Evolutionary conservation across 2,888 invertebrate genomes (phyloP).

Genomic region (Stomorhina lunata): DNA sequence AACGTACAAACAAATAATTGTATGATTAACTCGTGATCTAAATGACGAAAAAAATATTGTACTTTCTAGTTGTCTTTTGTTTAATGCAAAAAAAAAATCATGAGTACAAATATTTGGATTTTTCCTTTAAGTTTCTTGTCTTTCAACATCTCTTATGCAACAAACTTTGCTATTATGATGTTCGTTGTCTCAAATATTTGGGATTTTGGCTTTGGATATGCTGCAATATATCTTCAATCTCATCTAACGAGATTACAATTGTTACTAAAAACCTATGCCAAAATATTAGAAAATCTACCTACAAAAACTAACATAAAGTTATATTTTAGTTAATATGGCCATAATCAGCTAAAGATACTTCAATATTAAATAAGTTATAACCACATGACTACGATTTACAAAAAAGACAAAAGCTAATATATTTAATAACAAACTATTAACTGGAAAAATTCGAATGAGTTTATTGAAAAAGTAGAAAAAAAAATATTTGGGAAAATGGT

Average conservation of each 20-base stretch:
- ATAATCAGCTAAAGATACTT: neutral
- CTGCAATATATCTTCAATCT: neutral
- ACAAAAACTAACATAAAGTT: neutral
- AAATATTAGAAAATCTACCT: constrained; percentile 3
- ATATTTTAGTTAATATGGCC: constrained; percentile 30
- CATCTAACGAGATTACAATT: constrained; percentile 1
- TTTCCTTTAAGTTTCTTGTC: neutral
- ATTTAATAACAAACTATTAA: neutral
- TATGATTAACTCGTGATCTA: constrained; percentile 49
- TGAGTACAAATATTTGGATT: neutral
- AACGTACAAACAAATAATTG: neutral
- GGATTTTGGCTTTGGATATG: neutral
- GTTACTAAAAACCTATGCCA: neutral
- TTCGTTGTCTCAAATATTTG: too few relatives aligned
- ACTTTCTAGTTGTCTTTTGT: constrained; percentile 22
- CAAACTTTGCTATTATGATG: constrained; percentile 32
- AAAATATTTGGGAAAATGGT: too few relatives aligned
- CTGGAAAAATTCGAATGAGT: too few relatives aligned
- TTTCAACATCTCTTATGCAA: constrained; percentile 47
- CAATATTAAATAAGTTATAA: constrained; percentile 6
- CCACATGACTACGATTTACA: constrained; percentile 2
- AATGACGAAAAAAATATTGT: constrained; percentile 9
- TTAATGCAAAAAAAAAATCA: neutral
- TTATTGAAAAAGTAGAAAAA: too few relatives aligned
- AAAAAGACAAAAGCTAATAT: neutral